Evolutionary conservation across 2,113 vertebrate genomes (phyloP), one percentile per base, ranked within the genome.

Genomic region (Polypterus senegalus): DNA sequence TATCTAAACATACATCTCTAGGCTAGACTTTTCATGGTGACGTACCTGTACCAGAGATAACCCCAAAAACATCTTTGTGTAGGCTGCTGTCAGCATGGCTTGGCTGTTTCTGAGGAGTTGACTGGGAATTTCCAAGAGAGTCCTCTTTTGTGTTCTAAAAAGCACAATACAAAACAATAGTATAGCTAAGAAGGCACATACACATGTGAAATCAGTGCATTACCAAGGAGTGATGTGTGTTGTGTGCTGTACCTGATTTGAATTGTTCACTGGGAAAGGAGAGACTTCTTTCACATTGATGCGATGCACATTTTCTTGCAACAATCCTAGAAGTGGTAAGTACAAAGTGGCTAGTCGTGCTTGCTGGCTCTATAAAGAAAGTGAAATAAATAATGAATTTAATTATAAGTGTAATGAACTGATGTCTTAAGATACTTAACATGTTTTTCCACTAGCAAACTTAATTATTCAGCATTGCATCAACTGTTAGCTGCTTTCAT

Each of bases 1-100:
- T 1, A 27, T 27, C 27, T 27, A 27, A 2, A 27, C 27, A 27
- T 27, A 27, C 27, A 2, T 27, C 27, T 27, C 27, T 27, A 27
- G 27, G 27, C 27, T 27, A 27, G 27, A 27, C 1, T 27, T 27
- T 27, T 27, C 27, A 27, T 27, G 27, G 27, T 27, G 27, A 54
- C 70, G 87, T 76, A 98, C 95, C 88, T 59, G 94, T 92, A 74
- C 94, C 94, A 9, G 95, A 99, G 69, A 98, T 99, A 65, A 85
- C 96, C n/a, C 94, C 94, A 73, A 98, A 88, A 6, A 98, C 79
- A 65, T 99, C 96, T 80, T 95, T 97, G 80, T 97, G 93, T 62
- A 96, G 85, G 62, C 81, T 93, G 74, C 83, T 88, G 72, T 98
- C 96, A 71, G 91, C 56, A 0, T 87, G 79, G 62, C 82, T 91